Evolutionary conservation across 2,888 invertebrate genomes (phyloP).

Genomic region (Zelleria hepariella): DNA sequence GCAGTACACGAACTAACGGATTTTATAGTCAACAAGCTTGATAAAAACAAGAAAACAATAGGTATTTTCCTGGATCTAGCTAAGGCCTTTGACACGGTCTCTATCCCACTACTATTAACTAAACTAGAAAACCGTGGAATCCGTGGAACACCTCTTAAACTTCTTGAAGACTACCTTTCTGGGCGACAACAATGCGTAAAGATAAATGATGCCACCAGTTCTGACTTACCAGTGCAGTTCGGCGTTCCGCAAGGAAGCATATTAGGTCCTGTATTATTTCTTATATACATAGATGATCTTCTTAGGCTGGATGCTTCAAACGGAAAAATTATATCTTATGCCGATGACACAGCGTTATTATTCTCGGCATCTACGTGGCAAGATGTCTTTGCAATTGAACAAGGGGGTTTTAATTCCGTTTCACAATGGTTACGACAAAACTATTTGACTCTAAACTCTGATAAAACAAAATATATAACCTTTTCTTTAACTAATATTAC

Average conservation of each 20-base stretch:
- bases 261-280: not conserved
- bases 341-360: not conserved
- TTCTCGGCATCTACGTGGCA: conserved; percentile 8
- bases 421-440: conserved; percentile 9
- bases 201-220: conserved; percentile 1
- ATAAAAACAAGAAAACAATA: conserved; percentile 4
- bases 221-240: conserved; percentile 12
- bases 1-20: conserved; percentile 7
- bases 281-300: too few species aligned
- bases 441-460: conserved; percentile 12
- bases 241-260: not conserved
- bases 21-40: conserved; percentile 4
- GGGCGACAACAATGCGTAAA: not conserved
- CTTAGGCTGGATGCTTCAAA: not conserved
- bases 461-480: conserved; percentile 11
- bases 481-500: too few species aligned
- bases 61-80: conserved; percentile 11
- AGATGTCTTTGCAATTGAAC: conserved; percentile 1
- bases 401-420: conserved; percentile 7
- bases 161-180: conserved; percentile 10
- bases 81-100: too few species aligned
- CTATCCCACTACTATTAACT: conserved; percentile 1
- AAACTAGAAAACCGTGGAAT: conserved; percentile 9
- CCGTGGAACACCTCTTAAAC: conserved; percentile 7
- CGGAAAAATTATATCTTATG: not conserved